Evolutionary conservation across 1,140 invertebrate species (phyloP).

Genomic region (Argopecten irradians): DNA sequence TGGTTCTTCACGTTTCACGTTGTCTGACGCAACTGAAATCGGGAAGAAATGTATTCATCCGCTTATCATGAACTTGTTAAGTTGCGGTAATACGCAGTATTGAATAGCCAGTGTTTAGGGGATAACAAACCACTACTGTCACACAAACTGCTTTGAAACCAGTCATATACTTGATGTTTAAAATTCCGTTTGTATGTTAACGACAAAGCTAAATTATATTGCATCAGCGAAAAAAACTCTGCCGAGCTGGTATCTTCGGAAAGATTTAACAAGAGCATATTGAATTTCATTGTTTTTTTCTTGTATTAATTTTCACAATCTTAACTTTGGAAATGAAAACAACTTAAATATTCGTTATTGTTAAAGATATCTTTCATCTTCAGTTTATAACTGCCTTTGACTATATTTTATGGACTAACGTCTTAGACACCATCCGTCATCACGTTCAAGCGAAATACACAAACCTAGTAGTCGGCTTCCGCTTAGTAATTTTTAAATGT

Average conservation of each 20-base stretch:
- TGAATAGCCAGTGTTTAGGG: neutral
- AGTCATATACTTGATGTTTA: neutral
- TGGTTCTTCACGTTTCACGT: neutral
- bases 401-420: neutral
- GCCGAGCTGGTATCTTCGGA: neutral
- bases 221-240: neutral
- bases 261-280: neutral
- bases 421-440: neutral
- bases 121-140: neutral
- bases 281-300: neutral
- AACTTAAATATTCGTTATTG: neutral
- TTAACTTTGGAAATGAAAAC: neutral
- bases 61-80: neutral
- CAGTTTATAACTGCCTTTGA: neutral
- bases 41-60: conserved; percentile 10
- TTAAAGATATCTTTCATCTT: neutral
- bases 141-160: neutral
- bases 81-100: neutral
- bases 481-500: neutral
- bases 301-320: conserved; percentile 1
- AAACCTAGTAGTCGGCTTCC: neutral
- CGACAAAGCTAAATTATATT: neutral
- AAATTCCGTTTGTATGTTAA: neutral
- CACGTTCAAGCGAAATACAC: neutral
- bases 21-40: neutral